A percentile compares a stretch with the other conserved stretches of the same genome.
Conservation (phyloP, 2,113 vertebrate species). For the Bombycilla garrulus region DNA sequence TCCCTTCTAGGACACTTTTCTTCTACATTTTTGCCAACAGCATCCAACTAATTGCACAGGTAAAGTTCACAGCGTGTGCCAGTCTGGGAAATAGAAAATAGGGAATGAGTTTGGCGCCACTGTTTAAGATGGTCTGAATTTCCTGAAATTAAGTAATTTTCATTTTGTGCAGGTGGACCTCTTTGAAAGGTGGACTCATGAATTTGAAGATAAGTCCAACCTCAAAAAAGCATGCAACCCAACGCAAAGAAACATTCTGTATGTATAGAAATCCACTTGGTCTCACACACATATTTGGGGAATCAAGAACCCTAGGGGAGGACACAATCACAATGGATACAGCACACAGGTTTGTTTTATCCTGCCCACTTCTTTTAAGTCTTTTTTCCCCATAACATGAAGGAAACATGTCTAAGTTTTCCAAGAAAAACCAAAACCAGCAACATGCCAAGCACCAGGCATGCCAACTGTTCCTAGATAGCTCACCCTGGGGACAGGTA, state of each 20-base stretch:
- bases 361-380: neutral
- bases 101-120: neutral
- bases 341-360: neutral
- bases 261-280: neutral
- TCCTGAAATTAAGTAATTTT: neutral
- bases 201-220: neutral
- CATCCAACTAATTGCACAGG: neutral
- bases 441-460: neutral
- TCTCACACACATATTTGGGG: neutral
- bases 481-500: neutral
- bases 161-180: neutral
- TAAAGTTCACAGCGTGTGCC: accelerated
- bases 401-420: neutral
- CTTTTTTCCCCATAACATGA: neutral
- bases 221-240: neutral
- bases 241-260: neutral
- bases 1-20: neutral
- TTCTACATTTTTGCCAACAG: neutral
- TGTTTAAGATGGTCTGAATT: neutral
- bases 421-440: neutral
- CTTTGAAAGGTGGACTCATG: neutral
- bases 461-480: neutral
- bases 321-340: neutral
- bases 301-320: neutral
- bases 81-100: neutral